phyloP scores from a whole-genome alignment of 2,888 invertebrate species.

The Melitaea athalia region DNA sequence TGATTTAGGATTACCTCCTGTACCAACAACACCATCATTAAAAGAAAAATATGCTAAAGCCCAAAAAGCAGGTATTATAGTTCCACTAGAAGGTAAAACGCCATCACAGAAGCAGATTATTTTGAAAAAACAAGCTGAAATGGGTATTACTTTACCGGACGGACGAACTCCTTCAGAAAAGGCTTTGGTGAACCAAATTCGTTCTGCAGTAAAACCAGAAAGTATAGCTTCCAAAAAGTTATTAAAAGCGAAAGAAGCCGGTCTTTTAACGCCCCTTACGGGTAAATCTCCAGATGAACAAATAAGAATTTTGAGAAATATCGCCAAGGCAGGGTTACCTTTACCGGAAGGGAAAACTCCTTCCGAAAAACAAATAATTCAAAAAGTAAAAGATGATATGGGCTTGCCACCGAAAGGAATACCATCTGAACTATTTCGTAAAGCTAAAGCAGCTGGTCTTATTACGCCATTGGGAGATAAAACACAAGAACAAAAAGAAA shows the following conservation, averaged over 20 bases:
- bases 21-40: conserved; percentile 44
- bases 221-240: conserved; percentile 16
- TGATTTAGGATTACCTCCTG: conserved; percentile 44
- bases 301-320: conserved; percentile 41
- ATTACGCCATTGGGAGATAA: conserved; percentile 47
- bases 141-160: conserved; percentile 33
- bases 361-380: conserved; percentile 49
- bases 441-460: conserved; percentile 45
- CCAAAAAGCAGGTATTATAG: conserved; percentile 45
- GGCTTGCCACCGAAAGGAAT: conserved; percentile 46
- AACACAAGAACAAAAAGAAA: conserved; percentile 43
- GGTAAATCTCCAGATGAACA: conserved; percentile 46
- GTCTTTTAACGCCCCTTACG: conserved; percentile 38
- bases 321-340: conserved; percentile 46
- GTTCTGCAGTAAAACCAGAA: conserved; percentile 7
- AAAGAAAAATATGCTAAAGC: conserved; percentile 48
- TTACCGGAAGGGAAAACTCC: conserved; percentile 50
- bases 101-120: conserved; percentile 43
- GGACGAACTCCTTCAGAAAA: conserved; percentile 37
- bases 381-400: conserved; percentile 48
- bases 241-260: conserved; percentile 23
- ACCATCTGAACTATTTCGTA: conserved; percentile 36
- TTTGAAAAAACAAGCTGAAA: conserved; percentile 28
- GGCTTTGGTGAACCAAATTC: conserved; percentile 28
- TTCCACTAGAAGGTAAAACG: conserved; percentile 51